Evolutionary conservation across 1,140 invertebrate species (phyloP).

Genomic region (Heterodera carotae): DNA sequence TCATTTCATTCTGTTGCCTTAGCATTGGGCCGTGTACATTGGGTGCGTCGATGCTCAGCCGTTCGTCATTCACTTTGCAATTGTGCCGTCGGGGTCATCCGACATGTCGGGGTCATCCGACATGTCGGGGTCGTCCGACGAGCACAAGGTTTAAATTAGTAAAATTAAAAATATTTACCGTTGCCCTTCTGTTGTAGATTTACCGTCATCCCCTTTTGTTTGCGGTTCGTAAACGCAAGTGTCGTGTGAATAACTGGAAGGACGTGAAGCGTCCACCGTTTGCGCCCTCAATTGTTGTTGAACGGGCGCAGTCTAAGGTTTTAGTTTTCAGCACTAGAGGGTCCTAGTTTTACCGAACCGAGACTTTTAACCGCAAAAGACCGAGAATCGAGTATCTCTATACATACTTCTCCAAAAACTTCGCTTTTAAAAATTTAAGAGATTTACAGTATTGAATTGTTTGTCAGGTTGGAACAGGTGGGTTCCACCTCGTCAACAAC

Average conservation of each 20-base stretch:
- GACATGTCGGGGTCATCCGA: too few relatives aligned
- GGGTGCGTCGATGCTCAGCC: neutral
- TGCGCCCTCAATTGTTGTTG: slow-evolving; percentile 25
- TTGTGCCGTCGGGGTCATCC: slow-evolving; percentile 8
- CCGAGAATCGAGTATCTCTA: too few relatives aligned
- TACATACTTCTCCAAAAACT: too few relatives aligned
- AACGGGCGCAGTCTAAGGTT: slow-evolving; percentile 11
- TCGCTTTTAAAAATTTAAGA: too few relatives aligned
- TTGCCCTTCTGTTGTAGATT: too few relatives aligned
- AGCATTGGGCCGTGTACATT: slow-evolving; percentile 27
- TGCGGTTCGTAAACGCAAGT: slow-evolving; percentile 24
- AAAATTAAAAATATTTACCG: too few relatives aligned
- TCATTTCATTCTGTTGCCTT: neutral
- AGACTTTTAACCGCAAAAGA: too few relatives aligned
- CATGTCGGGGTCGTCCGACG: too few relatives aligned
- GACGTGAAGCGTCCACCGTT: slow-evolving; percentile 10
- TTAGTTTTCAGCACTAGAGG: too few relatives aligned
- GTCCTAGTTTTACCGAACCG: too few relatives aligned
- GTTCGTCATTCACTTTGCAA: slow-evolving; percentile 15
- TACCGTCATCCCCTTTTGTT: slow-evolving; percentile 1
- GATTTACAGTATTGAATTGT: too few relatives aligned
- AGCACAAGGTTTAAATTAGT: too few relatives aligned
- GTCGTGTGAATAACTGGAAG: slow-evolving; percentile 29
- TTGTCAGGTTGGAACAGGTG: slow-evolving; percentile 25
- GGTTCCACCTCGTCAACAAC: slow-evolving; percentile 27